Conservation (phyloP, 30 jellyfish, hydroid and myxozoan genomes). For the Hydractinia symbiolongicarpus region DNA sequence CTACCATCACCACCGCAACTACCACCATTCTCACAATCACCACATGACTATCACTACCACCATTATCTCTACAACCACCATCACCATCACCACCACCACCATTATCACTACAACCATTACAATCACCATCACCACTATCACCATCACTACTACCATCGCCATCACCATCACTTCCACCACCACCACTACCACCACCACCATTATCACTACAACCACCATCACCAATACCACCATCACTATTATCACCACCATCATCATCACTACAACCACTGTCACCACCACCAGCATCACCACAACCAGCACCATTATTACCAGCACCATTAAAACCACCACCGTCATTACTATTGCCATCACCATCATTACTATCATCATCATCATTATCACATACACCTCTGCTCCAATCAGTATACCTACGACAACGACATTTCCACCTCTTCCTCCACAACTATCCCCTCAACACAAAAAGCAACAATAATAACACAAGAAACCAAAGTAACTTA, state of each 20-base stretch:
- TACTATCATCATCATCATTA: conserved; percentile 10
- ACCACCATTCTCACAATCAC: conserved; percentile 29
- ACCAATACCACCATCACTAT: conserved; percentile 31
- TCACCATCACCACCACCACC: conserved; percentile 39
- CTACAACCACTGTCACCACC: too few relatives aligned
- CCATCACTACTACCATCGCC: conserved; percentile 46
- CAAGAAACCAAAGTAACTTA: too few relatives aligned
- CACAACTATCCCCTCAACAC: not conserved
- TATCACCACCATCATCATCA: conserved; percentile 25
- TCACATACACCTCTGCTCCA: conserved; percentile 10
- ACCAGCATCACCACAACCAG: conserved; percentile 40
- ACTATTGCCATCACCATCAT: conserved; percentile 35
- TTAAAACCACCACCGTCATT: conserved; percentile 30
- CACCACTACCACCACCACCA: conserved; percentile 12
- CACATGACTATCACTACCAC: conserved; percentile 32
- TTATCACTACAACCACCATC: conserved; percentile 38
- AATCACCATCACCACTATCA: conserved; percentile 30
- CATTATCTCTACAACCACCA: conserved; percentile 1
- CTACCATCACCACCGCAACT: conserved; percentile 22
- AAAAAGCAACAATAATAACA: too few relatives aligned
- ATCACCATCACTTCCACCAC: conserved; percentile 22
- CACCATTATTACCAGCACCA: conserved; percentile 32
- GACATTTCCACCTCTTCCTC: not conserved
- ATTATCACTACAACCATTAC: conserved; percentile 39
- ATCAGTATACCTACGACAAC: not conserved